These are phyloP conservation scores for Octodon degus DNA, from an alignment of 2,113 vertebrate genomes.

Conservation along the genomic window DNA sequence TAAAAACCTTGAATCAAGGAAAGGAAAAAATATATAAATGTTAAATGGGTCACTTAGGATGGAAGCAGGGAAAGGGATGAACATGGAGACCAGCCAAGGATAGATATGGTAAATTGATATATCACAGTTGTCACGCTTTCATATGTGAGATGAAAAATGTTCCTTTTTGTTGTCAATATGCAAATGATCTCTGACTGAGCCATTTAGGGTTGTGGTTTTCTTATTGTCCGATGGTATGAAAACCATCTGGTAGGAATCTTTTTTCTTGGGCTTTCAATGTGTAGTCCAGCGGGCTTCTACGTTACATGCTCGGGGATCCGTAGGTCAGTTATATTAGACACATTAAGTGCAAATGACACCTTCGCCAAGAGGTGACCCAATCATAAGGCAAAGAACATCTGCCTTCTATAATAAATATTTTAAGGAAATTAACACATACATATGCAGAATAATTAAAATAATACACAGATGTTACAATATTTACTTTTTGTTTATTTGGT, in stretches of 20 bases:
- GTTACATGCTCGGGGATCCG: no score
- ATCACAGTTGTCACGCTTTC: not conserved
- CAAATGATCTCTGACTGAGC: not conserved
- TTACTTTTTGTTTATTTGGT: not conserved
- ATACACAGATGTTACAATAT: not conserved
- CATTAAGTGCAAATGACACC: not conserved
- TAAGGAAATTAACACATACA: not conserved
- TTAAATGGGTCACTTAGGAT: not conserved
- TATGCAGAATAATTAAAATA: not conserved
- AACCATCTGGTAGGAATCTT: not conserved
- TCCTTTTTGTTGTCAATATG: not conserved
- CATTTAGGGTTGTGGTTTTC: not conserved
- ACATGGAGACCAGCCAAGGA: not conserved
- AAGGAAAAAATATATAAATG: not conserved
- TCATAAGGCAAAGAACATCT: not conserved
- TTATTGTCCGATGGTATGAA: not conserved
- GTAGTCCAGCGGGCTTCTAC: not conserved
- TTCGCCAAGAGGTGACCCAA: no score
- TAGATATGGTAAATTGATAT: not conserved
- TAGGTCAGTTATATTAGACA: not conserved
- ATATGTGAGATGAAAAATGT: not conserved
- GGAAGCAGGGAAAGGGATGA: not conserved
- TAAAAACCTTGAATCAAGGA: not conserved
- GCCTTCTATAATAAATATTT: constrained; percentile 9
- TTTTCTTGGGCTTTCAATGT: not conserved